Conservation (phyloP, 2,113 vertebrate genomes). For the Lophotis ruficrista region DNA sequence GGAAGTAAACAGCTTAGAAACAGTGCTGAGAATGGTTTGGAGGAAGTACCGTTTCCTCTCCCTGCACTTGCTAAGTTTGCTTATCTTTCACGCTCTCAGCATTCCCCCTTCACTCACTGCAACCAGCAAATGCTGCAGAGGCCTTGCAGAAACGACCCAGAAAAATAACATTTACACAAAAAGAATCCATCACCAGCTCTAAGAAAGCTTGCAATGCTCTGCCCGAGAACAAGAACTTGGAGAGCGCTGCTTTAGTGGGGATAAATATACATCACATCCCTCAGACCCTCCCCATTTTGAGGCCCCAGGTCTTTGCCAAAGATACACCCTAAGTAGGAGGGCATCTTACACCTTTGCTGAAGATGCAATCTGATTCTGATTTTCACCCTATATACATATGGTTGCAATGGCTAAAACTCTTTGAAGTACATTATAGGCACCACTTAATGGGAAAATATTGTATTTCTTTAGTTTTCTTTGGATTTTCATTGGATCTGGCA, state of each 20-base stretch:
- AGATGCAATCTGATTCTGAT: background rate
- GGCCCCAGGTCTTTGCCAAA: background rate
- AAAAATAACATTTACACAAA: background rate
- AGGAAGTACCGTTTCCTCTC: constrained; percentile 79
- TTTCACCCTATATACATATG: background rate
- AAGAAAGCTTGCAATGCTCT: background rate
- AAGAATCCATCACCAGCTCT: background rate
- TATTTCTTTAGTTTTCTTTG: background rate
- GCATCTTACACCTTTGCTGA: background rate
- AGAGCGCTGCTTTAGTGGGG: background rate
- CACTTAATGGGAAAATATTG: background rate
- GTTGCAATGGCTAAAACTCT: background rate
- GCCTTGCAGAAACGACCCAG: background rate
- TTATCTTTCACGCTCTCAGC: constrained; percentile 69
- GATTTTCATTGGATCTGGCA: background rate
- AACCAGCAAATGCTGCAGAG: background rate
- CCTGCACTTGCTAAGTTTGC: constrained; percentile 56
- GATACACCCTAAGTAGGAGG: background rate
- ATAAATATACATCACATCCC: background rate
- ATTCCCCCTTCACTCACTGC: background rate
- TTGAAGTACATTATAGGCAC: background rate
- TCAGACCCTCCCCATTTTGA: background rate
- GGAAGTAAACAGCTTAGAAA: constrained; percentile 82
- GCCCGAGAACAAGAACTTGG: background rate
- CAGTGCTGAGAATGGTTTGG: constrained; percentile 77